Base-by-base conservation (phyloP, 2,888 invertebrate species). In the Agriopis marginaria region DNA sequence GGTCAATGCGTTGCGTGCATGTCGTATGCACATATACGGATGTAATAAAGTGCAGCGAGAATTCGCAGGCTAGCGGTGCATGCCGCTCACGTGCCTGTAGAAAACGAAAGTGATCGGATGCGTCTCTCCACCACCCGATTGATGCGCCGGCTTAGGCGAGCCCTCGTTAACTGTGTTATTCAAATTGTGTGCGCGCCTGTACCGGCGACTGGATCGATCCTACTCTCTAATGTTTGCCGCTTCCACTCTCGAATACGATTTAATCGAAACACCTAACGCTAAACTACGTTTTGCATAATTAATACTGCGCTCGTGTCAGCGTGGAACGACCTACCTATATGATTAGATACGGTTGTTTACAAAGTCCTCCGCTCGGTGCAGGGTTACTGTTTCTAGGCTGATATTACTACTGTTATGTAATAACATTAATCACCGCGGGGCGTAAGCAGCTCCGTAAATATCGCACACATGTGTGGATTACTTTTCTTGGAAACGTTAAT, bases 101-200 rank as follows among this genome's bases (percentile, higher is more conserved):
- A 93, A 91, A 93, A 88, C 81, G 93, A 93, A 92, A 93, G 93
- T 93, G 93, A 93, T 92, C 88, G 88, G 91, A 85, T 88, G 89
- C 90, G 87, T 89, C 90, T 90, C 91, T 87, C 88, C 85, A 85
- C 86, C 90, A 89, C 5, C 86, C 92, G 91, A 90, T 88, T 90
- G 91, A 92, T 90, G 89, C 84, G 79, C 81, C 79, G 86, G 90
- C 88, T 89, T 88, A 89, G 90, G 85, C 87, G 83, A 85, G 85
- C 86, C 85, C 87, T 88, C 89, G 90, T 89, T 91, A 89, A 86
- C 88, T 86, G 87, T 91, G 86, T 92, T 92, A 92, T 92, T 91
- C 91, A 91, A 92, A 90, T 91, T 85, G 86, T 84, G 85, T 84
- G 82, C 84, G 80, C 83, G 82, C 82, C 80, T 76, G 75, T 75